Evolutionary conservation across 2,113 vertebrate genomes (phyloP).

Genomic region (Xenopus laevis): DNA sequence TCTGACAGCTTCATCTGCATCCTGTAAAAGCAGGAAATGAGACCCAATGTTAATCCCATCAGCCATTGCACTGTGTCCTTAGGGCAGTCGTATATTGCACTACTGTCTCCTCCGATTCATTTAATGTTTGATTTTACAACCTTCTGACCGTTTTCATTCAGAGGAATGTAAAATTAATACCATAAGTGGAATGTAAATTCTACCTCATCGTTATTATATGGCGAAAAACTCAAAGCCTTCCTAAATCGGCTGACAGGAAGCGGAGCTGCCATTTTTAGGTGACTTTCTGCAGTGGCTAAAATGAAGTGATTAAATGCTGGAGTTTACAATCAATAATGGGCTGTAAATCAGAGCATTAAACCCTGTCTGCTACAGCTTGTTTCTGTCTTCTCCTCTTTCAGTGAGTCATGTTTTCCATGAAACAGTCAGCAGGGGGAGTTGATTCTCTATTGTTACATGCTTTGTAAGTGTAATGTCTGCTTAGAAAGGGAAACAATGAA

Average conservation of each 20-base stretch:
- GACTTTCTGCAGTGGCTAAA: slow-evolving; percentile 65
- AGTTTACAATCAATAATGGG: slow-evolving; percentile 69
- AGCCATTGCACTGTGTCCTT: slow-evolving; percentile 71
- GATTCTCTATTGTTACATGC: slow-evolving; percentile 80
- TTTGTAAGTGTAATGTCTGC: slow-evolving; percentile 17
- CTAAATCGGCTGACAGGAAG: slow-evolving; percentile 68
- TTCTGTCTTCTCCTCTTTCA: slow-evolving; percentile 53
- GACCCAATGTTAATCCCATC: slow-evolving; percentile 74
- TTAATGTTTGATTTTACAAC: slow-evolving; percentile 80
- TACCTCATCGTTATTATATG: slow-evolving; percentile 69
- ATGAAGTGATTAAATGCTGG: slow-evolving; percentile 71
- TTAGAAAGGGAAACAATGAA: neutral
- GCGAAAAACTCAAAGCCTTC: slow-evolving; percentile 56
- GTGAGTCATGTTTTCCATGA: slow-evolving; percentile 64
- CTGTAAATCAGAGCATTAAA: slow-evolving; percentile 68
- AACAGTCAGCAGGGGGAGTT: slow-evolving; percentile 89
- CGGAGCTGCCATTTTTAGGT: slow-evolving; percentile 58
- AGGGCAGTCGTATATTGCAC: slow-evolving; percentile 75
- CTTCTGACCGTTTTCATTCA: slow-evolving; percentile 74
- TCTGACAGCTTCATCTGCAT: slow-evolving; percentile 90
- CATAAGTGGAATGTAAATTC: slow-evolving; percentile 77
- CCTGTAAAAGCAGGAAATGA: slow-evolving; percentile 81
- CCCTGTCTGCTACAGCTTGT: slow-evolving; percentile 57
- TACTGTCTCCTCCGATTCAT: slow-evolving; percentile 77
- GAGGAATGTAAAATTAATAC: slow-evolving; percentile 80